These are phyloP conservation scores for Amblyjoppa fuscipennis DNA, from an alignment of 2,888 invertebrate genomes.

Conservation along the genomic window DNA sequence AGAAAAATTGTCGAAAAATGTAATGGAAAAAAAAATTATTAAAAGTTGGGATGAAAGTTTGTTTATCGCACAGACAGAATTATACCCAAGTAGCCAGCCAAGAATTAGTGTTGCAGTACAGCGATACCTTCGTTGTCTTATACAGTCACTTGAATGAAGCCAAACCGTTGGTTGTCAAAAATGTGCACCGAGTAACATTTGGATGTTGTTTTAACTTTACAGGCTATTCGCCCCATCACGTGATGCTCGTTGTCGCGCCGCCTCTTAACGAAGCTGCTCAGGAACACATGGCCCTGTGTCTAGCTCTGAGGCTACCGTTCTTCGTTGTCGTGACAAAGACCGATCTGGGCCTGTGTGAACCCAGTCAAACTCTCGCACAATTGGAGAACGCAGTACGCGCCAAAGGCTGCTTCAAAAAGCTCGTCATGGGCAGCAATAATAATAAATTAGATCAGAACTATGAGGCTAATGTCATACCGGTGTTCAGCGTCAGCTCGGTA, in stretches of 20 bases:
- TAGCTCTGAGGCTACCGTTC: conserved; percentile 94
- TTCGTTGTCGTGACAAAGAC: conserved; percentile 98
- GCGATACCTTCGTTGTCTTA: too few relatives aligned
- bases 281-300: conserved; percentile 95
- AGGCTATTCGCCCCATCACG: conserved; percentile 97
- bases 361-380: conserved; percentile 79
- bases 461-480: conserved; percentile 88
- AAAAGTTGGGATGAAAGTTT: too few relatives aligned
- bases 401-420: conserved; percentile 80
- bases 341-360: conserved; percentile 89
- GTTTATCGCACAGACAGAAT: too few relatives aligned
- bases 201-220: neutral
- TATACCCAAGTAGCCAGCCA: too few relatives aligned
- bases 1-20: neutral
- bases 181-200: too few relatives aligned
- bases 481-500: conserved; percentile 96
- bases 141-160: too few relatives aligned
- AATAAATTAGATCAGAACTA: conserved; percentile 72
- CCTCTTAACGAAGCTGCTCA: conserved; percentile 86
- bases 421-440: conserved; percentile 75
- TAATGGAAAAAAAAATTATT: too few relatives aligned
- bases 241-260: conserved; percentile 90
- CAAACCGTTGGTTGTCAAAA: too few relatives aligned
- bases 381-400: conserved; percentile 78
- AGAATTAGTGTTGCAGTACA: too few relatives aligned